phyloP scores from a whole-genome alignment of 2,888 invertebrate species.

The Tetramorium bicarinatum region DNA sequence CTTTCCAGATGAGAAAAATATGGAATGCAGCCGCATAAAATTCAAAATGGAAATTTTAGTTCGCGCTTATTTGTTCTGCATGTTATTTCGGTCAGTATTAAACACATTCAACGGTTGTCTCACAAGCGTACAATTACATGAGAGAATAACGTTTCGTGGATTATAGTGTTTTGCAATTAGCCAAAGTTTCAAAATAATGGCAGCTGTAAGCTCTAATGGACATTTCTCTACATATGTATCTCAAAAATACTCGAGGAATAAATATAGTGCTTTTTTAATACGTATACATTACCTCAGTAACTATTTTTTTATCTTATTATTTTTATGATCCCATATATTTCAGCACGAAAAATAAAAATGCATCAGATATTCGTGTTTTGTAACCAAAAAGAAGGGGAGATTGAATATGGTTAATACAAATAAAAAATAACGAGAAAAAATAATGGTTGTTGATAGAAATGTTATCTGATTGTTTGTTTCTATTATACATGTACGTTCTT shows the following conservation, averaged over 20 bases:
- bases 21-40: background rate
- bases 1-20: slow-evolving; percentile 24
- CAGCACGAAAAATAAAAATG: background rate
- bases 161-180: background rate
- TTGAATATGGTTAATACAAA: background rate
- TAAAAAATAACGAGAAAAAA: background rate
- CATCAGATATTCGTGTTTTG: background rate
- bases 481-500: background rate
- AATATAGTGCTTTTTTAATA: background rate
- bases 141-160: background rate
- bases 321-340: background rate
- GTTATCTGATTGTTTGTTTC: background rate
- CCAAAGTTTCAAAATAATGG: background rate
- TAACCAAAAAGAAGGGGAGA: background rate
- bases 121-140: slow-evolving; percentile 3
- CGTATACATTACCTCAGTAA: background rate
- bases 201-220: background rate
- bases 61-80: background rate
- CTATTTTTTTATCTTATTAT: background rate
- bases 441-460: background rate
- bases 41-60: slow-evolving; percentile 8
- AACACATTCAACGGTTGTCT: slow-evolving; percentile 10
- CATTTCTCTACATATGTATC: background rate
- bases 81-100: slow-evolving; percentile 20
- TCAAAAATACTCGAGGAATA: background rate